Evolutionary conservation across 2,113 vertebrate genomes (phyloP).

Genomic region (Poecilia latipinna): DNA sequence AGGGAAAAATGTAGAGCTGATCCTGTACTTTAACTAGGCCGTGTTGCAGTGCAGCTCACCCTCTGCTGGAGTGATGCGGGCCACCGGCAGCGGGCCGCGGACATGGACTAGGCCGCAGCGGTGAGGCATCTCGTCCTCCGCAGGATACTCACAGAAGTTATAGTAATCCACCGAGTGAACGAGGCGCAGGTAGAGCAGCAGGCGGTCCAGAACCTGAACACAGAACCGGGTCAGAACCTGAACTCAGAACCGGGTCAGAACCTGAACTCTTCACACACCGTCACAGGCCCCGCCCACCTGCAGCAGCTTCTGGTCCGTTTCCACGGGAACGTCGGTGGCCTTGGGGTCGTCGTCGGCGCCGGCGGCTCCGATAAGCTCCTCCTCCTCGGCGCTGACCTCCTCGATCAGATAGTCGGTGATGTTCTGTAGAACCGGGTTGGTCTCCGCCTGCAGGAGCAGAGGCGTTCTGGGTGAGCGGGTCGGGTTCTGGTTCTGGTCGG

Average conservation of each 20-base stretch:
- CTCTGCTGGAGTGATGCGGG: slow-evolving; percentile 85
- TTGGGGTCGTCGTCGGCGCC: slow-evolving; percentile 81
- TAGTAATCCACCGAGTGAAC: slow-evolving; percentile 94
- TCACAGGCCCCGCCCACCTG: slow-evolving; percentile 78
- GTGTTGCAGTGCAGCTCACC: slow-evolving; percentile 60
- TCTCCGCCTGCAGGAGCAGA: slow-evolving; percentile 63
- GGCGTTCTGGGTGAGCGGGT: background rate
- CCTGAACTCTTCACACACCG: fast-evolving
- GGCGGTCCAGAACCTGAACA: slow-evolving; percentile 72
- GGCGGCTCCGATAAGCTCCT: slow-evolving; percentile 89
- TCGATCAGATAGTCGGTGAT: slow-evolving; percentile 96
- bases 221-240: too few relatives aligned
- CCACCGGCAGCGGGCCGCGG: slow-evolving; percentile 87
- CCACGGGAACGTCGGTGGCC: slow-evolving; percentile 87
- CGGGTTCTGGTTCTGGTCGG: too few relatives aligned
- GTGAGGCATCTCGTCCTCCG: slow-evolving; percentile 94
- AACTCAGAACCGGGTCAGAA: background rate
- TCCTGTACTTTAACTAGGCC: background rate
- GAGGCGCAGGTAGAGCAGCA: slow-evolving; percentile 89
- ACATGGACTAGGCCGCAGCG: slow-evolving; percentile 93
- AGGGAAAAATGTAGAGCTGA: too few relatives aligned
- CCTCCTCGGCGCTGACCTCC: slow-evolving; percentile 93
- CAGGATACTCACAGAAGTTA: slow-evolving; percentile 90
- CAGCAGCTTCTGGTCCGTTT: slow-evolving; percentile 88
- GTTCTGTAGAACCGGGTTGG: slow-evolving; percentile 92